Base-by-base conservation (phyloP, 2,113 vertebrate genomes). In the Madoqua kirkii region DNA sequence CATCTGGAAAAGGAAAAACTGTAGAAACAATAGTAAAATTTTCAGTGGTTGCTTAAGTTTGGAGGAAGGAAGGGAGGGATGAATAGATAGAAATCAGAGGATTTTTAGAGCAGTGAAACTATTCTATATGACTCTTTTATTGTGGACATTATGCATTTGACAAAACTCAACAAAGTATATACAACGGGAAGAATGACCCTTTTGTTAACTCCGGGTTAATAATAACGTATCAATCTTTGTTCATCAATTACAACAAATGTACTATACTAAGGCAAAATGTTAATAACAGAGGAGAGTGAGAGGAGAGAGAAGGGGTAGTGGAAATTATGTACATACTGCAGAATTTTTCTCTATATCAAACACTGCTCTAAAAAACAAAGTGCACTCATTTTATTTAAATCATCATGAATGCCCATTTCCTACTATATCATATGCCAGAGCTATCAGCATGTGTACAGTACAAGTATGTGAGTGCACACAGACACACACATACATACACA, bases 391-490 rank as follows among this genome's bases (percentile, higher is more conserved):
- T 90, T 74, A 52, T 55, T 88, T 29, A 54, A 95, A 85, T 74
- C 67, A 79, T 4, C 21, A 29, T 52, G 85, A 31, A 91, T 31
- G 52, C 88, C 48, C n/a, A 93, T 50, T 96, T 96, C 50, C 93
- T 40, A 84, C 17, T 36, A 84, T 91, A 60, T 45, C 36, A 2
- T 0, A 91, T 96, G 83, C 64, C 54, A 23, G 11, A 23, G 31
- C 78, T 95, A 23, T 62, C 60, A 59, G 82, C 43, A 45, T 40
- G 29, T 29, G 29, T 36, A 88, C 33, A 84, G 19, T 31, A 3
- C 5, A 29, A n/a, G 5, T 33, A 60, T 6, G 0, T 29, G 19
- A 7, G 7, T 15, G 15, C n/a, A 10, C 45, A 76, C 33, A 52
- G 17, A 19, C 16, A 62, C 60, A 64, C 40, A 67, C 71, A 76